Evolutionary conservation across 2,113 vertebrate species (phyloP).

Genomic region (Dascyllus trimaculatus): DNA sequence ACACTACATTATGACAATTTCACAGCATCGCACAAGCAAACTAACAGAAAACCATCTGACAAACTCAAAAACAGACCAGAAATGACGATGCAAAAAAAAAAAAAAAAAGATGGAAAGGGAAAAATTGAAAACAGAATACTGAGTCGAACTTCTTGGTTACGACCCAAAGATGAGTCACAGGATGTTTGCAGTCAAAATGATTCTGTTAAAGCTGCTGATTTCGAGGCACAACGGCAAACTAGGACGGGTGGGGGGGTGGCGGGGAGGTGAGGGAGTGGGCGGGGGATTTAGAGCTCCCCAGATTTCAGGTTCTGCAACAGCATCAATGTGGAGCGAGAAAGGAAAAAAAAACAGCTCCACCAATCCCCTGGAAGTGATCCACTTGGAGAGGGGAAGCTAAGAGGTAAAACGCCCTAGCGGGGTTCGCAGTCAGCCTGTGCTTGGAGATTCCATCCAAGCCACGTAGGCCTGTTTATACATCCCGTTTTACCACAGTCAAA

Average conservation of each 20-base stretch:
- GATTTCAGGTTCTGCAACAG: slow-evolving; percentile 47
- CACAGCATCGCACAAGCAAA: not conserved
- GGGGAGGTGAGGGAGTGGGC: not conserved
- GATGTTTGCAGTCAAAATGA: slow-evolving; percentile 52
- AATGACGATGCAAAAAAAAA: not conserved
- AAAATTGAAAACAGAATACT: slow-evolving; percentile 5
- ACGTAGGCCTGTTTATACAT: slow-evolving; percentile 28
- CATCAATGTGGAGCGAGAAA: slow-evolving; percentile 56
- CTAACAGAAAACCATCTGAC: not conserved
- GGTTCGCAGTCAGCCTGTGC: slow-evolving; percentile 22
- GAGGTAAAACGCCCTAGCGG: slow-evolving; percentile 43
- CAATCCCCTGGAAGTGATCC: slow-evolving; percentile 72
- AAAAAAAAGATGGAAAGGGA: not conserved
- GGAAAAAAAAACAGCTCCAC: slow-evolving; percentile 54
- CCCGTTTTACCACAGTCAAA: slow-evolving; percentile 16
- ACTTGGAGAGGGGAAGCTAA: slow-evolving; percentile 38
- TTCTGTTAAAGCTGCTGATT: slow-evolving; percentile 62
- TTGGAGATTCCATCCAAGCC: slow-evolving; percentile 38
- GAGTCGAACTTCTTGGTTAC: slow-evolving; percentile 35
- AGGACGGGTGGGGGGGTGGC: slow-evolving; percentile 36
- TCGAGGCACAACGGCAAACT: slow-evolving; percentile 47
- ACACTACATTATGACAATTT: not conserved
- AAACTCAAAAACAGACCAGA: not conserved
- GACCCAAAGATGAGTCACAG: slow-evolving; percentile 37
- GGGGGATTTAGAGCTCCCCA: slow-evolving; percentile 33